Conservation (phyloP, 2,797 vertebrate species). For the Leucoraja ocellata region DNA sequence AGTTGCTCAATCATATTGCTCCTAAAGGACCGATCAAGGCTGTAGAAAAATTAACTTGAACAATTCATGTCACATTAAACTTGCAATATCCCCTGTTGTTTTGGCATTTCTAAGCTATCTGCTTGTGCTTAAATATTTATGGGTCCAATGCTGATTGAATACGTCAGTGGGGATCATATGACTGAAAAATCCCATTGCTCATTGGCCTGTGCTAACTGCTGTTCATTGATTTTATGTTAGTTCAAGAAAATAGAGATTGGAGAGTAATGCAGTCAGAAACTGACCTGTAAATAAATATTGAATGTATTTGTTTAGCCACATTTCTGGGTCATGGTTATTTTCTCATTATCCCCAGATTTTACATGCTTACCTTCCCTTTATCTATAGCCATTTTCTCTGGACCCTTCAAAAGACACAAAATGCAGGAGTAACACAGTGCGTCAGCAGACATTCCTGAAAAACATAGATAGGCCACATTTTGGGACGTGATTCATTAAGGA, state of each 20-base stretch:
- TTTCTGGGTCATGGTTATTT: neutral
- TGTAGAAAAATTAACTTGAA: neutral
- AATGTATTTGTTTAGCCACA: neutral
- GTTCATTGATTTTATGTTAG: neutral
- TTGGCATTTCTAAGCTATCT: neutral
- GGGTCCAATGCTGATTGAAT: neutral
- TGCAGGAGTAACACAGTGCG: too few species aligned
- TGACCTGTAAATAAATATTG: neutral
- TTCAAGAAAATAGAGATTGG: neutral
- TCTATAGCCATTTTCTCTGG: neutral
- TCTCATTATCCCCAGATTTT: neutral
- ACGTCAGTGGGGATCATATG: neutral
- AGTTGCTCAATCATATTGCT: neutral
- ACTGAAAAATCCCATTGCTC: neutral
- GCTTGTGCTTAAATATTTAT: neutral
- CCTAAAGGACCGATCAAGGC: neutral
- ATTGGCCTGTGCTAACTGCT: neutral
- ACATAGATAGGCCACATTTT: too few species aligned
- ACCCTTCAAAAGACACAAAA: too few species aligned
- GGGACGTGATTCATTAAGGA: too few species aligned
- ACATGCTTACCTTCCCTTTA: neutral
- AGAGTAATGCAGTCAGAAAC: neutral
- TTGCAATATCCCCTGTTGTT: neutral
- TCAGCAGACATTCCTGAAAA: too few species aligned
- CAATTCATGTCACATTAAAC: constrained; percentile 13